These are phyloP conservation scores for Xiphophorus couchianus DNA, from an alignment of 2,113 vertebrate species.

Conservation along the genomic window DNA sequence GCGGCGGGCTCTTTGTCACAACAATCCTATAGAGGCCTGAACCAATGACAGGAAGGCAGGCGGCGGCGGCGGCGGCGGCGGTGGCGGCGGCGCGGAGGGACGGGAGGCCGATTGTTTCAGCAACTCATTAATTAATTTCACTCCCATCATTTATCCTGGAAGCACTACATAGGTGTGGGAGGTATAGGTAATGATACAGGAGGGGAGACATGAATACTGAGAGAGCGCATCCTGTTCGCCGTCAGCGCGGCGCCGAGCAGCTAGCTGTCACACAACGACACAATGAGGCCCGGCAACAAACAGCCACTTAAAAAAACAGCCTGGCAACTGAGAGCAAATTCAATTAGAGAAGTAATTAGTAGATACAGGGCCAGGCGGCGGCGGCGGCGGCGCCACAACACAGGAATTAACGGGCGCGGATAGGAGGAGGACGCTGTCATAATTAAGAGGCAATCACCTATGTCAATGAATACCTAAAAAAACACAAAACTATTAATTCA, in stretches of 20 bases:
- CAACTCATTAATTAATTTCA: slow-evolving; percentile 70
- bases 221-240: slow-evolving; percentile 87
- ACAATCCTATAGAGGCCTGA: slow-evolving; percentile 58
- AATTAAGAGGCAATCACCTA: slow-evolving; percentile 99
- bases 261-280: slow-evolving; percentile 96
- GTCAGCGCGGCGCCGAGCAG: slow-evolving; percentile 83
- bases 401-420: slow-evolving; percentile 99
- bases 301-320: slow-evolving; percentile 96
- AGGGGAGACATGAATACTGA: slow-evolving; percentile 71
- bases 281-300: slow-evolving; percentile 99
- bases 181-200: slow-evolving; percentile 66
- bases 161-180: slow-evolving; percentile 63
- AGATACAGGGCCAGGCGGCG: slow-evolving; percentile 98
- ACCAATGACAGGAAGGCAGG: slow-evolving; percentile 43
- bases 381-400: slow-evolving; percentile 93
- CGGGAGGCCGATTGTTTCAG: slow-evolving; percentile 63
- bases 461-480: slow-evolving; percentile 97
- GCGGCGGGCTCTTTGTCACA: slow-evolving; percentile 45
- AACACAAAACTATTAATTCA: slow-evolving; percentile 96
- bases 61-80: slow-evolving; percentile 22
- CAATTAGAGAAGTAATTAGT: slow-evolving; percentile 99
- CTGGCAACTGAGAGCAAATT: slow-evolving; percentile 99
- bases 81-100: slow-evolving; percentile 22
- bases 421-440: slow-evolving; percentile 94
- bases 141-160: slow-evolving; percentile 60